phyloP scores from a whole-genome alignment of 2,888 invertebrate species.

The Lampropteryx suffumata region DNA sequence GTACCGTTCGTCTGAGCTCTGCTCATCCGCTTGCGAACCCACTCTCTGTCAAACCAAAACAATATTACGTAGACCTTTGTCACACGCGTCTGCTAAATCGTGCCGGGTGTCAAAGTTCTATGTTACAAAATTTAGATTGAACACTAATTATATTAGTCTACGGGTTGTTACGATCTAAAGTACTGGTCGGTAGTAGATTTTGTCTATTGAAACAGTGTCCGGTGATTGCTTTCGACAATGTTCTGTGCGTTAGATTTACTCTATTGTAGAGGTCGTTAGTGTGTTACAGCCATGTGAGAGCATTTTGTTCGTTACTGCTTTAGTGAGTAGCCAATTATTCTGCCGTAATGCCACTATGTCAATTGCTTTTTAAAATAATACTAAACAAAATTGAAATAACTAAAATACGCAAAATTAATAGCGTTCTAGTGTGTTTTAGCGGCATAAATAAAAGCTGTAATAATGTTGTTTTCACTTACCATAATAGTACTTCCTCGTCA shows the following conservation, averaged over 20 bases:
- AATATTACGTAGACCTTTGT: slow-evolving; percentile 16
- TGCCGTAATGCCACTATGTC: slow-evolving; percentile 78
- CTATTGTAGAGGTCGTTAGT: slow-evolving; percentile 32
- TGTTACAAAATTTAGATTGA: background rate
- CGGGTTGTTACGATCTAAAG: slow-evolving; percentile 2
- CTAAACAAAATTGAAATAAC: slow-evolving; percentile 44
- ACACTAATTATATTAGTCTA: slow-evolving; percentile 8
- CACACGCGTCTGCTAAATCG: slow-evolving; percentile 1
- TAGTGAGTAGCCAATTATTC: slow-evolving; percentile 55
- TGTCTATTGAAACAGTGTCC: slow-evolving; percentile 10
- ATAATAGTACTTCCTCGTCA: slow-evolving; percentile 18
- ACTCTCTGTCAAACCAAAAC: slow-evolving; percentile 34
- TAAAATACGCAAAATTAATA: slow-evolving; percentile 43
- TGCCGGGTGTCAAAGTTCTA: slow-evolving; percentile 13
- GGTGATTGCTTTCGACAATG: slow-evolving; percentile 5
- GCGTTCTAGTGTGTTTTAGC: slow-evolving; percentile 30
- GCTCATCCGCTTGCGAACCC: slow-evolving; percentile 19
- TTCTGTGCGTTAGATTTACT: slow-evolving; percentile 14
- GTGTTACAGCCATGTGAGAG: slow-evolving; percentile 55
- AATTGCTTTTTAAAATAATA: slow-evolving; percentile 38
- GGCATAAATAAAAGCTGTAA: slow-evolving; percentile 30
- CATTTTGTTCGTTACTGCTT: slow-evolving; percentile 39
- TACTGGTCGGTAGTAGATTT: slow-evolving; percentile 7
- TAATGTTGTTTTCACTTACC: slow-evolving; percentile 32
- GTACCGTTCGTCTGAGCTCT: slow-evolving; percentile 2